Conservation (phyloP, 1,140 invertebrate genomes). For the Lordiphosa clarofinis region DNA sequence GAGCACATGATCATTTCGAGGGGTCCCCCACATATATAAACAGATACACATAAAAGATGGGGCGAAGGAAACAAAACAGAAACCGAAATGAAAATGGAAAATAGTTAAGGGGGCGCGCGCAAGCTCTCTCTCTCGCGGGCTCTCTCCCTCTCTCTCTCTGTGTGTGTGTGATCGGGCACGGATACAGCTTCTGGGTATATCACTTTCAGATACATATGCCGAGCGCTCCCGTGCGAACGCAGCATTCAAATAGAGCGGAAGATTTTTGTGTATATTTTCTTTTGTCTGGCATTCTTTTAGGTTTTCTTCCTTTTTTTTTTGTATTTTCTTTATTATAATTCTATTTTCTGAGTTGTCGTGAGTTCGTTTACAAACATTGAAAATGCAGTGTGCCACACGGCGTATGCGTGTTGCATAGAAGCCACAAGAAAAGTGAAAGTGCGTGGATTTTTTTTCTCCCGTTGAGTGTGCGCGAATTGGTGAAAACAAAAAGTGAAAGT, state of each 20-base stretch:
- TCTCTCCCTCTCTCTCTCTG: background rate
- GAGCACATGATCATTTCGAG: too few species aligned
- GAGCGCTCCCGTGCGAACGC: constrained; percentile 52
- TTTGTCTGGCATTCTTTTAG: constrained; percentile 12
- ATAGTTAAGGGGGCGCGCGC: background rate
- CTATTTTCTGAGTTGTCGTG: constrained; percentile 12
- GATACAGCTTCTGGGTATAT: constrained; percentile 33
- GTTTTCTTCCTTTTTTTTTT: constrained; percentile 11
- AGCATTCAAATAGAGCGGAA: constrained; percentile 47
- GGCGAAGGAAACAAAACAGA: background rate
- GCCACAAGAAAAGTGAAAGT: constrained; percentile 34
- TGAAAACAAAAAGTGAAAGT: constrained; percentile 20
- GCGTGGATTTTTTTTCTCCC: constrained; percentile 24
- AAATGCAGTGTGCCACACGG: constrained; percentile 40
- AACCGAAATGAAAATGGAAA: constrained; percentile 9
- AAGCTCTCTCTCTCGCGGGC: background rate
- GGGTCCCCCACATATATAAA: background rate
- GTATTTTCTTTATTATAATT: constrained; percentile 12
- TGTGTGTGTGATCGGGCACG: background rate
- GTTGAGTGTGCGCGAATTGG: background rate
- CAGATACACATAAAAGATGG: background rate
- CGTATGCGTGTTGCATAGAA: constrained; percentile 53
- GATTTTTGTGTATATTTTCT: constrained; percentile 21
- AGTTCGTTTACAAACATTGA: constrained; percentile 17
- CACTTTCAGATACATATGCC: constrained; percentile 64